Conservation (phyloP, 2,113 vertebrate genomes). For the Oncorhynchus nerka region DNA sequence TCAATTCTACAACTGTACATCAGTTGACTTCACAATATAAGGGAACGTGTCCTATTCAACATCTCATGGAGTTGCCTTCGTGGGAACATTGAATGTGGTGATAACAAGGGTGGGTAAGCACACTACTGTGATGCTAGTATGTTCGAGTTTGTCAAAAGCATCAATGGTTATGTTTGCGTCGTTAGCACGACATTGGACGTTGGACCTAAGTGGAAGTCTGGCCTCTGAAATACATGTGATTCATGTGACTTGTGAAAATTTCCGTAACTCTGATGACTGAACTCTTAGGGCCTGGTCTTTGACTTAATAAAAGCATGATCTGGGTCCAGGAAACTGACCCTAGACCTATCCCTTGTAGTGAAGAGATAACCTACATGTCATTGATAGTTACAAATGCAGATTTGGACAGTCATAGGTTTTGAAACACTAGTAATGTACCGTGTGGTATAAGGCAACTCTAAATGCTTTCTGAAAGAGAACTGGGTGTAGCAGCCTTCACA, state of each 20-base stretch:
- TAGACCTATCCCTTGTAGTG: too few relatives aligned
- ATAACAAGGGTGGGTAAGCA: constrained; percentile 27
- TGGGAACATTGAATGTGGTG: constrained; percentile 47
- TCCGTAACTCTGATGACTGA: too few relatives aligned
- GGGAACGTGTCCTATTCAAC: constrained; percentile 58
- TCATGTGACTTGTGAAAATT: too few relatives aligned
- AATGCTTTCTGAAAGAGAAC: not conserved
- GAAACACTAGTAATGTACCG: not conserved
- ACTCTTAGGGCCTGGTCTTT: too few relatives aligned
- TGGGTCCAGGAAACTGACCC: too few relatives aligned
- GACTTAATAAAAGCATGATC: too few relatives aligned
- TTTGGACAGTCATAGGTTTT: not conserved
- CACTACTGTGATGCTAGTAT: constrained; percentile 19
- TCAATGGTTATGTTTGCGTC: constrained; percentile 32
- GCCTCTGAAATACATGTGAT: not conserved
- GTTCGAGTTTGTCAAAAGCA: constrained; percentile 45
- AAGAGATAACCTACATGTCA: too few relatives aligned
- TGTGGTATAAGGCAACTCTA: not conserved
- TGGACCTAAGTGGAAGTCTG: not conserved
- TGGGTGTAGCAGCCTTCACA: not conserved
- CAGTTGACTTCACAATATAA: constrained; percentile 66
- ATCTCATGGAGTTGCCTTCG: constrained; percentile 57
- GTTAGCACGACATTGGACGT: not conserved
- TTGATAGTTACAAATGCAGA: too few relatives aligned
- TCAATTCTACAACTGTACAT: constrained; percentile 74